phyloP scores from a whole-genome alignment of 2,888 invertebrate genomes.

The Emesis castigata region DNA sequence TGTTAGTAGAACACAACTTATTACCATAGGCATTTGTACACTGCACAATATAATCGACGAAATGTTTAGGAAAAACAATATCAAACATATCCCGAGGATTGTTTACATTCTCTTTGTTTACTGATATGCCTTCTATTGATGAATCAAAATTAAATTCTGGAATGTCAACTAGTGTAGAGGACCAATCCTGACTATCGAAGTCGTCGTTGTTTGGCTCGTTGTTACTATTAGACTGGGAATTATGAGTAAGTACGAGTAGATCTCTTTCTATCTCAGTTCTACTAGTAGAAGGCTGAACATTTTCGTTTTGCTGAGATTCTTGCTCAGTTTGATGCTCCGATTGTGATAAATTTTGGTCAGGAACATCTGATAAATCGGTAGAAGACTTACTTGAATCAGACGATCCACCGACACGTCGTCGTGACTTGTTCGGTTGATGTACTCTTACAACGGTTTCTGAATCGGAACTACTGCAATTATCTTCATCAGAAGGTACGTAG shows the following conservation, averaged over 20 bases:
- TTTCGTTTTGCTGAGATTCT: constrained; percentile 1
- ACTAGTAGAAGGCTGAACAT: constrained; percentile 35
- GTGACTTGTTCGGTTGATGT: constrained; percentile 5
- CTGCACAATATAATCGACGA: constrained; percentile 41
- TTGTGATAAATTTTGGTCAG: constrained; percentile 32
- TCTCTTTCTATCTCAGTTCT: constrained; percentile 11
- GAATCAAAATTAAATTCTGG: constrained; percentile 48
- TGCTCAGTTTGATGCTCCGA: constrained; percentile 29
- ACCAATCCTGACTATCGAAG: constrained; percentile 35
- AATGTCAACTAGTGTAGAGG: constrained; percentile 39
- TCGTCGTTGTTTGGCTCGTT: constrained; percentile 31
- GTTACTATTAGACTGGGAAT: constrained; percentile 30
- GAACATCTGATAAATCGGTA: constrained; percentile 32
- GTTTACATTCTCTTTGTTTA: constrained; percentile 34
- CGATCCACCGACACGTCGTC: constrained; percentile 28
- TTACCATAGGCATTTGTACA: constrained; percentile 50
- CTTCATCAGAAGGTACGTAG: constrained; percentile 33
- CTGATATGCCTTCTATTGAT: constrained; percentile 34
- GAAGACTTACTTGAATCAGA: constrained; percentile 47
- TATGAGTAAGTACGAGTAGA: background rate
- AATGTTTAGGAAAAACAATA: constrained; percentile 36
- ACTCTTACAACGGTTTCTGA: constrained; percentile 19
- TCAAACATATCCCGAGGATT: constrained; percentile 37
- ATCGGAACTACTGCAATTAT: constrained; percentile 37
- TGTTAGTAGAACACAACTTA: constrained; percentile 35